Evolutionary conservation across 1,140 invertebrate genomes (phyloP).

Genomic region (Drosophila busckii): DNA sequence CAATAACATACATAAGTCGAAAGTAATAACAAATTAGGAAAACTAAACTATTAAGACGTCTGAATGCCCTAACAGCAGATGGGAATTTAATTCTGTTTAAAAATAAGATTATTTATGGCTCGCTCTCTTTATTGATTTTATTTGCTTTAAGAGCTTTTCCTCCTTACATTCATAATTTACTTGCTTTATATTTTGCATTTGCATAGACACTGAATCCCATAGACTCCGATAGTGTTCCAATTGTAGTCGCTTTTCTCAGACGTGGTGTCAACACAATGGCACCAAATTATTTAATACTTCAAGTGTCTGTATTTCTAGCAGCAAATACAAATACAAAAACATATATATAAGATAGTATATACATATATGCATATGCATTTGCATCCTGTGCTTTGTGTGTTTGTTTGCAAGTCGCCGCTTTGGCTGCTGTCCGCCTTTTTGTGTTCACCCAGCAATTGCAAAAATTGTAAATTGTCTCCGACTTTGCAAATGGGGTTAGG

Average conservation of each 20-base stretch:
- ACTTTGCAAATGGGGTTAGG: neutral
- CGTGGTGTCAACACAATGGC: slow-evolving; percentile 72
- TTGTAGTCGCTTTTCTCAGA: slow-evolving; percentile 25
- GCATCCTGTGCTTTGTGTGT: slow-evolving; percentile 8
- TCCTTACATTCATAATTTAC: too few species aligned
- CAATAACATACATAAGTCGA: slow-evolving; percentile 52
- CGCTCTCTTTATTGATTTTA: neutral
- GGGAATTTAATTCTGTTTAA: too few species aligned
- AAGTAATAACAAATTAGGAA: slow-evolving; percentile 22
- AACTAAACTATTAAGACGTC: neutral
- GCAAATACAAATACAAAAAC: too few species aligned
- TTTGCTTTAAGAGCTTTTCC: neutral
- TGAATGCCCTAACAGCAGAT: slow-evolving; percentile 26
- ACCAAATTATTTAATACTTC: slow-evolving; percentile 76
- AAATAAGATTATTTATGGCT: too few species aligned
- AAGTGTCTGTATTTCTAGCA: slow-evolving; percentile 51
- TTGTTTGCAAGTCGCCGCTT: slow-evolving; percentile 23
- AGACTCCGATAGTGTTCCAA: slow-evolving; percentile 11
- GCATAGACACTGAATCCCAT: too few species aligned
- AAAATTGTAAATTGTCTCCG: slow-evolving; percentile 50
- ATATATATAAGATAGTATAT: too few species aligned
- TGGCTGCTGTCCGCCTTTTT: slow-evolving; percentile 26
- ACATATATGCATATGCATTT: neutral
- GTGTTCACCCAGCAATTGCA: slow-evolving; percentile 31
- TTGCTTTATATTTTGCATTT: too few species aligned